phyloP scores from a whole-genome alignment of 2,113 vertebrate genomes.

The Esox niger region DNA sequence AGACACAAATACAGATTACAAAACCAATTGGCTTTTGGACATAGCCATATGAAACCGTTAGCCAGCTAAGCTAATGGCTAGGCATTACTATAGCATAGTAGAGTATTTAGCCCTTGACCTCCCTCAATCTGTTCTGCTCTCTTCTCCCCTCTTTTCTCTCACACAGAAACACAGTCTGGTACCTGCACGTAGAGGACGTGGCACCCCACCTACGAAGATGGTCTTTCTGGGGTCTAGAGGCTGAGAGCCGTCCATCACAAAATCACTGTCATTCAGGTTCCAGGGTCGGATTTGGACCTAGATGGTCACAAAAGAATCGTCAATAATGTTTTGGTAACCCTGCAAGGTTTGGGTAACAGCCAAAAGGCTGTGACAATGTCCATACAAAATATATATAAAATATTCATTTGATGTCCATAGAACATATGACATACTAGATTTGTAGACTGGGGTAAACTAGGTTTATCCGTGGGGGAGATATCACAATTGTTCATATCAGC shows the following conservation, averaged over 20 bases:
- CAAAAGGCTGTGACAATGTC: neutral
- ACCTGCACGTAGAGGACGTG: slow-evolving; percentile 96
- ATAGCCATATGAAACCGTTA: neutral
- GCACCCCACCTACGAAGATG: slow-evolving; percentile 98
- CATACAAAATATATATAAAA: too few species aligned
- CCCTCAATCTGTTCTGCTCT: neutral
- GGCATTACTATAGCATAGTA: neutral
- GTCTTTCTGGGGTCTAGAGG: slow-evolving; percentile 97
- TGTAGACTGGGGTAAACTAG: too few species aligned
- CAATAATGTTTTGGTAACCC: neutral
- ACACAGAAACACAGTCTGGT: slow-evolving; percentile 23
- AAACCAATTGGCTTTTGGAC: too few species aligned
- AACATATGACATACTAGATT: neutral
- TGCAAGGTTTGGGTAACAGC: neutral
- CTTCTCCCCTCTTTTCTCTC: neutral
- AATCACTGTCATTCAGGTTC: slow-evolving; percentile 99
- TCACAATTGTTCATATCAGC: neutral
- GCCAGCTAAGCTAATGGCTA: neutral
- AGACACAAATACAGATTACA: slow-evolving; percentile 1
- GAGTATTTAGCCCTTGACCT: neutral
- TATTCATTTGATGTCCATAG: neutral
- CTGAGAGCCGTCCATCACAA: slow-evolving; percentile 99
- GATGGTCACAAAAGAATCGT: neutral
- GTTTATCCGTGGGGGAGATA: neutral
- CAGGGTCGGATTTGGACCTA: slow-evolving; percentile 98